Evolutionary conservation across 2,797 vertebrate genomes (phyloP).

Genomic region (Corythornis leucogaster): DNA sequence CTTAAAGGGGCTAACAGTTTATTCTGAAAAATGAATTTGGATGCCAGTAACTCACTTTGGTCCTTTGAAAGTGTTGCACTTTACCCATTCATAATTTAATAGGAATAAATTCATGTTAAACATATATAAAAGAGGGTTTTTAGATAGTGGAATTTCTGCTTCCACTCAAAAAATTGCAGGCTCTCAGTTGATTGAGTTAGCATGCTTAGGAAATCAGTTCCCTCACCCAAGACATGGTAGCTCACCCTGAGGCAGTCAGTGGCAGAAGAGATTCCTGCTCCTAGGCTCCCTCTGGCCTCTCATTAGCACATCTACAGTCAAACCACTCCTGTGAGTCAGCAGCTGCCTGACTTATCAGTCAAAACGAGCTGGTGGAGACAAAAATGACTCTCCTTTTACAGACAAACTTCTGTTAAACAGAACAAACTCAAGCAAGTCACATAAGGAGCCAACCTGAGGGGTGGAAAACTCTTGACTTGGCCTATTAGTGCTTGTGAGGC

Average conservation of each 20-base stretch:
- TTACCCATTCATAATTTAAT: not conserved
- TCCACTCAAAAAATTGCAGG: not conserved
- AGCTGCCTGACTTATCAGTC: not conserved
- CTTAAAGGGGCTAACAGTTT: not conserved
- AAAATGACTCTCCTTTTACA: not conserved
- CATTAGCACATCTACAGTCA: not conserved
- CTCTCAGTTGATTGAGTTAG: not conserved
- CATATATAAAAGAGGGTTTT: not conserved
- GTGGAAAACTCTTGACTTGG: not conserved
- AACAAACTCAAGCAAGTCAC: not conserved
- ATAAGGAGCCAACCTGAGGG: not conserved
- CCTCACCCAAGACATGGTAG: not conserved
- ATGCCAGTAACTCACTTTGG: not conserved
- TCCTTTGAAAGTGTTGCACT: not conserved
- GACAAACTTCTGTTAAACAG: not conserved
- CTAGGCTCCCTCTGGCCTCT: not conserved
- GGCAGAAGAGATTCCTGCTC: not conserved
- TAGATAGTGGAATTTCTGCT: not conserved
- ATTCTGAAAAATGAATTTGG: not conserved
- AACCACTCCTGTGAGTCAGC: not conserved
- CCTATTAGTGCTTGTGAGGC: not conserved
- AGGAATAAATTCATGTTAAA: not conserved
- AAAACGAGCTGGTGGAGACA: not conserved
- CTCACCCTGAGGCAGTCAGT: not conserved
- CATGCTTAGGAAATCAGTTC: not conserved